phyloP scores from a whole-genome alignment of 2,888 invertebrate genomes.

The Oxytorus armatus region DNA sequence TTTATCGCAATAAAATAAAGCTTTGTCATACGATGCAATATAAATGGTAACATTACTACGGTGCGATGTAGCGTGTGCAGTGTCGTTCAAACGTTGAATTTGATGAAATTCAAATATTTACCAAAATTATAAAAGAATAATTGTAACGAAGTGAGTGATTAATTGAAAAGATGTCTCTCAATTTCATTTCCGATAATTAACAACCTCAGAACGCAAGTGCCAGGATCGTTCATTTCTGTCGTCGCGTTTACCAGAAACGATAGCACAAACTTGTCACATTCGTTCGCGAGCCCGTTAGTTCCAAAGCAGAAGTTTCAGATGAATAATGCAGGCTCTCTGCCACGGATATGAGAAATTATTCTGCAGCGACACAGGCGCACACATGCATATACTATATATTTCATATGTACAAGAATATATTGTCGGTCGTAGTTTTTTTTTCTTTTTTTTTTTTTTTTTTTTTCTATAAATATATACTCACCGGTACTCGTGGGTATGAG shows the following conservation, averaged over 20 bases:
- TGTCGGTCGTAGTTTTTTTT: not conserved
- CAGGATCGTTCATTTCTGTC: slow-evolving; percentile 43
- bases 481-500: slow-evolving; percentile 85
- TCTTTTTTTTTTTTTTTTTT: not conserved
- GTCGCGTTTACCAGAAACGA: slow-evolving; percentile 37
- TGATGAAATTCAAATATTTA: too few species aligned
- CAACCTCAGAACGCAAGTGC: slow-evolving; percentile 26
- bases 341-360: slow-evolving; percentile 53
- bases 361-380: slow-evolving; percentile 5
- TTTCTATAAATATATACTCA: slow-evolving; percentile 37
- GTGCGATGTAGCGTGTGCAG: too few species aligned
- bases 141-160: too few species aligned
- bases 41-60: too few species aligned
- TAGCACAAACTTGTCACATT: slow-evolving; percentile 23
- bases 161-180: not conserved
- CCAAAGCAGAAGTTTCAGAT: slow-evolving; percentile 38
- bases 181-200: slow-evolving; percentile 18
- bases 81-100: too few species aligned
- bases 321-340: slow-evolving; percentile 49
- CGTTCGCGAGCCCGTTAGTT: slow-evolving; percentile 34
- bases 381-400: not conserved
- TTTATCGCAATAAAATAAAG: too few species aligned
- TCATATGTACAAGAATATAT: not conserved
- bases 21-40: too few species aligned
- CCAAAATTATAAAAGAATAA: too few species aligned